A percentile compares a stretch with the other conserved stretches of the same genome.
Evolutionary conservation across 2,888 invertebrate species (phyloP).

Genomic region (Drosophila helvetica): DNA sequence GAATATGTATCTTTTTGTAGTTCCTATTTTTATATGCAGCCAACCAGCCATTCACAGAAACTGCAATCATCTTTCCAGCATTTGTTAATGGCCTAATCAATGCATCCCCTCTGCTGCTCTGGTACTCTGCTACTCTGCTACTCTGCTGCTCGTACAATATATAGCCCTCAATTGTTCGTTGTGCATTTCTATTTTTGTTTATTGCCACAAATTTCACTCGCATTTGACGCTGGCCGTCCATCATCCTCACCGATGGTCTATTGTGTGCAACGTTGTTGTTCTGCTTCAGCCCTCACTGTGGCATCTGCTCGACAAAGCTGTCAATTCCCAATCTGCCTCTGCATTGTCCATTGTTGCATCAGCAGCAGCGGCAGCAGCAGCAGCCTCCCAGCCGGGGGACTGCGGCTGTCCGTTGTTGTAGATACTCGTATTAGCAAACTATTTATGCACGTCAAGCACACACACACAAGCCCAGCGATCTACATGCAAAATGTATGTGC

Average conservation of each 20-base stretch:
- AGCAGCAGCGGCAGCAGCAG: slow-evolving; percentile 34
- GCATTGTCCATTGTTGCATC: slow-evolving; percentile 41
- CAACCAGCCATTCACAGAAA: background rate
- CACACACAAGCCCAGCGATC: slow-evolving; percentile 20
- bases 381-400: slow-evolving; percentile 21
- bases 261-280: slow-evolving; percentile 42
- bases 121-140: too few relatives aligned
- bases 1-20: slow-evolving; percentile 19
- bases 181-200: slow-evolving; percentile 50
- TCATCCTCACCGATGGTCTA: slow-evolving; percentile 35
- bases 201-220: slow-evolving; percentile 60
- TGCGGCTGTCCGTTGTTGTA: slow-evolving; percentile 52
- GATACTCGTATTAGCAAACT: slow-evolving; percentile 59
- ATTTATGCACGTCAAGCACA: slow-evolving; percentile 64
- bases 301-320: slow-evolving; percentile 59
- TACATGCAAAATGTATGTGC: slow-evolving; percentile 33
- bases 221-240: slow-evolving; percentile 42
- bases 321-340: slow-evolving; percentile 56
- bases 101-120: slow-evolving; percentile 24
- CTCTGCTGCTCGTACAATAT: background rate
- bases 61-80: slow-evolving; percentile 4
- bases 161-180: slow-evolving; percentile 35
- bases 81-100: slow-evolving; percentile 40
- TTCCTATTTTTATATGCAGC: background rate
- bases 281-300: slow-evolving; percentile 18